Evolutionary conservation across 1,140 invertebrate species (phyloP), one percentile per base, ranked within the genome.

Genomic region (Aphelenchoides fujianensis): DNA sequence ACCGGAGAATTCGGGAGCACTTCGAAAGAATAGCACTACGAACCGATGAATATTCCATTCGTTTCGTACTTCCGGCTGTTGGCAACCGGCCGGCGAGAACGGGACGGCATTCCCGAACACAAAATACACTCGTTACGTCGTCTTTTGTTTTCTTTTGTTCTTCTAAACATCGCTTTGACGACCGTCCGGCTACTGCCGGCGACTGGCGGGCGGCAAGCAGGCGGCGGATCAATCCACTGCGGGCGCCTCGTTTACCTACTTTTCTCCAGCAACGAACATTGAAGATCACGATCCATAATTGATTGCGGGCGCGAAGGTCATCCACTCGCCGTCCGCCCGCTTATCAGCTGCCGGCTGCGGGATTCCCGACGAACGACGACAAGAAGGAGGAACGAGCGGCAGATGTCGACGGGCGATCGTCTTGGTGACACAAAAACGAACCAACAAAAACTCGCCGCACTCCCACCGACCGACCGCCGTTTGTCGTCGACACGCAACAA

Each of bases 231-330:
- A n/a, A n/a, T n/a, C n/a, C n/a, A n/a, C n/a, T n/a, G n/a, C n/a
- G n/a, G n/a, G n/a, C n/a, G 41, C 41, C 12, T 48, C 41, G 41
- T 48, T 48, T 48, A 48, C 41, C 41, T 48, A 48, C 41, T 48
- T 48, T 48, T 48, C 41, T 48, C 41, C 23, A 16, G 12, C 12
- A 12, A 48, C 41, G 41, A 48, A 48, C 41, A 48, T 48, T 48
- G 41, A 48, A 48, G 23, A 48, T 48, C 41, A 23, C 41, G 12
- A 23, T 16, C 23, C 41, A 48, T 48, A 48, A 48, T 48, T 48
- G 41, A 48, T 48, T n/a, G n/a, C n/a, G n/a, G n/a, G n/a, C n/a
- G n/a, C n/a, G n/a, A n/a, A n/a, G n/a, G n/a, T n/a, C n/a, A n/a
- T n/a, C 12, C 23, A 23, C 12, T 48, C 12, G 23, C n/a, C n/a